Evolutionary conservation across 2,888 invertebrate species (phyloP), one percentile per base, ranked within the genome.

Genomic region (Hirtodrosophila histrioides): DNA sequence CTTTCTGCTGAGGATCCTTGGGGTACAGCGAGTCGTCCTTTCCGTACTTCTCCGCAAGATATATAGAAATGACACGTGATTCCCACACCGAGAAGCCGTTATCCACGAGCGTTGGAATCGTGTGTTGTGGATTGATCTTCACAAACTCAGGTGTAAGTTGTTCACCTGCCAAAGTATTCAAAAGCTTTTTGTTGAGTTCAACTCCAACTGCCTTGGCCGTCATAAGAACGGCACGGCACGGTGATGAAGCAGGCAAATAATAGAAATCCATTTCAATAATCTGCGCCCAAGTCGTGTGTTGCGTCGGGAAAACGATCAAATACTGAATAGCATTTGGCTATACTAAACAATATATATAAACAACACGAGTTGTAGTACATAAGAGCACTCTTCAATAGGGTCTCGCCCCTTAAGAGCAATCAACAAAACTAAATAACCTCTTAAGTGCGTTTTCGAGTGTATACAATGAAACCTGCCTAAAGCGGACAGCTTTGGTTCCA

Each of bases 91-190:
- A 91, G 88, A 96, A 94, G 0, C 95, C 97, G 82, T 95, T 94
- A 91, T 97, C 97, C 55, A 95, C 94, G 37, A 97, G 91, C 0
- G 96, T 96, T 1, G 97, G 97, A 53, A 97, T 93, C 29, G 94
- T 94, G 89, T 96, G 97, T 91, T 96, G 96, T 1, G 96, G 96
- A 90, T 96, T 96, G 23, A 96, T 90, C 92, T 94, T 94, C 33
- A 95, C 1, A 83, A 93, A 95, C 81, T 95, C 95, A 0, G 95
- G 94, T 33, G 92, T 94, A 17, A 94, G 76, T 11, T 95, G 94
- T 74, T 95, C 95, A 0, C 93, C 93, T 46, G 91, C 92, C 92
- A 93, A 91, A 23, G 95, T 87, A 84, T 95, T 92, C 4, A 93
- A 78, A 0, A 89, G 29, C 84, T 94, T 95, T 41, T 93, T 90